Evolutionary conservation across 2,113 vertebrate species (phyloP).

Genomic region (Dromas ardeola): DNA sequence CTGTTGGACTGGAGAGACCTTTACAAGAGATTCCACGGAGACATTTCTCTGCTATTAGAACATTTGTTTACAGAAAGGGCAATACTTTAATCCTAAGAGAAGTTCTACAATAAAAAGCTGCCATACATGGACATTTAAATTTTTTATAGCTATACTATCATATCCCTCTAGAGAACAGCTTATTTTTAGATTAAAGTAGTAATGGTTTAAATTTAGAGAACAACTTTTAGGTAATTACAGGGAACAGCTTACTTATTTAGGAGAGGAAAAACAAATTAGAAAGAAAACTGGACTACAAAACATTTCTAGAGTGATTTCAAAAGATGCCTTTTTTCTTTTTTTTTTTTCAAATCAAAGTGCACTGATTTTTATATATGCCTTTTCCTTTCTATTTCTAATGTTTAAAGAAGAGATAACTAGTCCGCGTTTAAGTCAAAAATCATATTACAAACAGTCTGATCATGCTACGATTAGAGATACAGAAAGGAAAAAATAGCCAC

Average conservation of each 20-base stretch:
- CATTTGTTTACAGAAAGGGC: not conserved
- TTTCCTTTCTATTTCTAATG: not conserved
- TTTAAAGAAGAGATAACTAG: not conserved
- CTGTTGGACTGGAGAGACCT: not conserved
- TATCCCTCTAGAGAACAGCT: not conserved
- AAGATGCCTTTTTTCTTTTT: not conserved
- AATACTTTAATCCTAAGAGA: not conserved
- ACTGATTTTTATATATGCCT: not conserved
- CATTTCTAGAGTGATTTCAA: not conserved
- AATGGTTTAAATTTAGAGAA: not conserved
- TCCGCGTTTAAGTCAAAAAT: not conserved
- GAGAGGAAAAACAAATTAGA: not conserved
- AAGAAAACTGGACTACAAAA: not conserved
- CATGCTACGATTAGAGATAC: not conserved
- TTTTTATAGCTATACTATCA: not conserved
- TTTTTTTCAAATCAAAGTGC: not conserved
- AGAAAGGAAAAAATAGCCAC: not conserved
- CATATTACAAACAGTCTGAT: rapidly evolving
- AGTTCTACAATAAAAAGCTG: not conserved
- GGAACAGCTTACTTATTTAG: not conserved
- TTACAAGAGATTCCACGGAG: not conserved
- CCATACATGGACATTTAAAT: not conserved
- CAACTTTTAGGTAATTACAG: not conserved
- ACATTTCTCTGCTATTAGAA: not conserved
- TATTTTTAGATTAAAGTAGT: conserved; percentile 21